Evolutionary conservation across 92 coral and sea anemone species (phyloP).

Genomic region (Hydrozoanthus gracilis): DNA sequence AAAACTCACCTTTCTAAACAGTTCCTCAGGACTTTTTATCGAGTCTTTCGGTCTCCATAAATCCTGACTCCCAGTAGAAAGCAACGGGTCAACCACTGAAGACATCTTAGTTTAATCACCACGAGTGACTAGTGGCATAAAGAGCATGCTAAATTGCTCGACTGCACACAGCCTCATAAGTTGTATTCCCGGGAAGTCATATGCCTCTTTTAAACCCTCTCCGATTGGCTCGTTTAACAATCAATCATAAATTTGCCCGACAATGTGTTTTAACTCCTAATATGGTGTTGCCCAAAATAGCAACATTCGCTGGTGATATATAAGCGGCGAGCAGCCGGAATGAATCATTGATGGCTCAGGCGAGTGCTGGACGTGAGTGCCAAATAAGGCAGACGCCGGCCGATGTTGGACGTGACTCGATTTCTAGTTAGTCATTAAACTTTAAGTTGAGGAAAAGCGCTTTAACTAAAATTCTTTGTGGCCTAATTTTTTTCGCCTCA

Average conservation of each 20-base stretch:
- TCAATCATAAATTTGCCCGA: conserved; percentile 80
- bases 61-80: conserved; percentile 96
- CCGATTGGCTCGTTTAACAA: conserved; percentile 85
- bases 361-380: neutral
- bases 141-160: conserved; percentile 65
- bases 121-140: conserved; percentile 8
- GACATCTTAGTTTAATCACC: conserved; percentile 66
- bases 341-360: conserved; percentile 37
- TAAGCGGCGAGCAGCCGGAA: conserved; percentile 47
- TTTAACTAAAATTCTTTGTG: neutral
- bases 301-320: conserved; percentile 68
- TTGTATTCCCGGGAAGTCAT: conserved; percentile 77
- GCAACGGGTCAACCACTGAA: conserved; percentile 93
- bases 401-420: conserved; percentile 38
- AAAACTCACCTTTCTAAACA: conserved; percentile 85
- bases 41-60: conserved; percentile 90
- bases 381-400: conserved; percentile 16
- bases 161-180: conserved; percentile 80
- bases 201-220: conserved; percentile 67
- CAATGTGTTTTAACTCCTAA: conserved; percentile 87
- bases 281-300: conserved; percentile 96
- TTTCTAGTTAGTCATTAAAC: neutral
- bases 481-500: neutral
- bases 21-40: conserved; percentile 91
- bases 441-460: neutral